Base-by-base conservation (phyloP, 2,797 vertebrate genomes). In the Oophaga sylvatica region DNA sequence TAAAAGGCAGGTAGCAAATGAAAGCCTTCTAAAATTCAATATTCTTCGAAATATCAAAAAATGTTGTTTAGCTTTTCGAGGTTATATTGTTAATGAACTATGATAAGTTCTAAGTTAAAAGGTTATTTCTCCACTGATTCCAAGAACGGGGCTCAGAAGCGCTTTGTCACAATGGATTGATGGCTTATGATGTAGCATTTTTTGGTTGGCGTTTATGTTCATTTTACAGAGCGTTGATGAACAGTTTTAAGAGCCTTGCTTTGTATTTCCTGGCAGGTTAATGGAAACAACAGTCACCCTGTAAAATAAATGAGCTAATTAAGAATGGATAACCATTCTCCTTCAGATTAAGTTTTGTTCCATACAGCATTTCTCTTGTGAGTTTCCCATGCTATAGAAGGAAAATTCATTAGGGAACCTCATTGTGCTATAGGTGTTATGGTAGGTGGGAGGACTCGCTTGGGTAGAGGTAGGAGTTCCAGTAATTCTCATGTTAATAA, bases 261-360 rank as follows among this genome's bases (percentile, higher is more conserved):
- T 17, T 3, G 70, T 73, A 35, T 73, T 73, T 76, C 88, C 89
- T 83, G 87, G 75, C 53, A 73, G 80, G 62, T 80, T 86, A 86
- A 86, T 86, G 62, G 62, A 80, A 68, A 80, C 53, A 71, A 77
- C 77, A 80, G 84, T 78, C 84, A 80, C 84, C 77, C 63, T 80
- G 77, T 86, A 86, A 86, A 86, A 80, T 67, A 80, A 86, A 86
- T 71, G 29, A 80, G 65, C 84, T 80, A 86, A 86, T 86, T 86
- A 86, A 71, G 84, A 80, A 86, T 86, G 31, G 84, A 86, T 86
- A 31, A 80, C 35, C 63, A 80, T 70, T 80, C 77, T 35, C 22
- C 29, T 65, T 76, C 12, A 53, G 41, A n/a, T 76, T 76, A 76
- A 45, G 77, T 86, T 90, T 62, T 68, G 85, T 79, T 87, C 88